Conservation (phyloP, 1,140 invertebrate species). For the Trachymyrmex septentrionalis region DNA sequence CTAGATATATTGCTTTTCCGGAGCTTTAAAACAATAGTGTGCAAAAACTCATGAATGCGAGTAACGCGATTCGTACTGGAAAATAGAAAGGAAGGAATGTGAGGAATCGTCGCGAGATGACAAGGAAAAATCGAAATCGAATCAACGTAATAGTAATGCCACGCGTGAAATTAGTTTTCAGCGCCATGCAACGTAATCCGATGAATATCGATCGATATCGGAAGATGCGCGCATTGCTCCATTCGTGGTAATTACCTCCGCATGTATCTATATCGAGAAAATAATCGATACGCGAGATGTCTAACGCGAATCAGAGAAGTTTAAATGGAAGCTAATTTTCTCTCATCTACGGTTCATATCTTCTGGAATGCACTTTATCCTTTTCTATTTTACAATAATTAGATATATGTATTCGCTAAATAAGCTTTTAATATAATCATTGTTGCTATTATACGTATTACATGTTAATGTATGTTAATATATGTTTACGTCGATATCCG, state of each 20-base stretch:
- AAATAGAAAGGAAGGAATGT: conserved; percentile 28
- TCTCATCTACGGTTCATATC: conserved; percentile 10
- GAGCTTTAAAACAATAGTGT: conserved; percentile 61
- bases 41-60: conserved; percentile 51
- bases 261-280: neutral
- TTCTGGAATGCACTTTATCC: neutral
- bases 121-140: conserved; percentile 66
- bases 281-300: conserved; percentile 46
- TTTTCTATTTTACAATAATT: conserved; percentile 26
- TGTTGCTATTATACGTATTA: conserved; percentile 41
- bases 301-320: neutral
- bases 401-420: conserved; percentile 18
- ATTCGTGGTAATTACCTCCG: conserved; percentile 37
- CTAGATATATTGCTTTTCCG: conserved; percentile 73
- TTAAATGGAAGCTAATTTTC: conserved; percentile 29
- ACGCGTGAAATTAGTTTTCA: conserved; percentile 73
- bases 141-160: conserved; percentile 52
- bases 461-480: conserved; percentile 11
- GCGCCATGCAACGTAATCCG: conserved; percentile 34
- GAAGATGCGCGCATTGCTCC: conserved; percentile 44
- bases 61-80: conserved; percentile 55
- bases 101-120: conserved; percentile 31
- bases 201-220: conserved; percentile 66
- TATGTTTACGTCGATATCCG: conserved; percentile 8
- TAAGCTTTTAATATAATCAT: conserved; percentile 42